Evolutionary conservation across 2,888 invertebrate species (phyloP), one percentile per base, ranked within the genome.

Genomic region (Leptopilina drosophilae): DNA sequence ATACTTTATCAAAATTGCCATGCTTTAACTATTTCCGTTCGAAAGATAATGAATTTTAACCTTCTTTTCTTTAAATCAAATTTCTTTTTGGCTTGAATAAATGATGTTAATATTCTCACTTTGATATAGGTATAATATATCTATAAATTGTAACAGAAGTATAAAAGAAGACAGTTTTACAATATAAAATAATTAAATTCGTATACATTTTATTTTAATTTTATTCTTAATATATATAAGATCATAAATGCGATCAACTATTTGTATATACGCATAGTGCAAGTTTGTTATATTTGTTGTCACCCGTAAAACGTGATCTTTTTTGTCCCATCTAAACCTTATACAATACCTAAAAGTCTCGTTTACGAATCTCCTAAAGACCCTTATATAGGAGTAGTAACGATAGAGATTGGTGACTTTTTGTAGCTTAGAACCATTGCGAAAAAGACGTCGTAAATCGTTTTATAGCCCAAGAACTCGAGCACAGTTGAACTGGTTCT

Each of bases 391-490:
- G 53, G 73, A 49, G 56, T 56, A 59, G n/a, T 5, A n/a, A 56
- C 53, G 33, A 33, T 33, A 73, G 7, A 40, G 15, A 73, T 14
- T 53, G 69, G 49, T 59, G 73, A 56, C 56, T 73, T 73, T 73
- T 73, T 73, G 40, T 73, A 15, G 33, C 33, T n/a, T 59, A n/a
- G 73, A 40, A 40, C 26, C 56, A 56, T 49, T 33, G 73, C 40
- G 33, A 73, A 59, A 26, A 56, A 73, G 73, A 73, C 56, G 73
- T 73, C 73, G 73, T 73, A 73, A 73, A 59, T 73, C n/a, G 73
- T 73, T 73, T 73, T 73, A 73, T 73, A 59, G 56, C 73, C 15
- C 56, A 56, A 73, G 73, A 73, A 73, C 73, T 73, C 56, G 73
- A 73, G 73, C 73, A 73, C 73, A 33, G 33, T 33, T 73, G 73